Conservation (phyloP, 2,113 vertebrate species). For the Eonycteris spelaea region DNA sequence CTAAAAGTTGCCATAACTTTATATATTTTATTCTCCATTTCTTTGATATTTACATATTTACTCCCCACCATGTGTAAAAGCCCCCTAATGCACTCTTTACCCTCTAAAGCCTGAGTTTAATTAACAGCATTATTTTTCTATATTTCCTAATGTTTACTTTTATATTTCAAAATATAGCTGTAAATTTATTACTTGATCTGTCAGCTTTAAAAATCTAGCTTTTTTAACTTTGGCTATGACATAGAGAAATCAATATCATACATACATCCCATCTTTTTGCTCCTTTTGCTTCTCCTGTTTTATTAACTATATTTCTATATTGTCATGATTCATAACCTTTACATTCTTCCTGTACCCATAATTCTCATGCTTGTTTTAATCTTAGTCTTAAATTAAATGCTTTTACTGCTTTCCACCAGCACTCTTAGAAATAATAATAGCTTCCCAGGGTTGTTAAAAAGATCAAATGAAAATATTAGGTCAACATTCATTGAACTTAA, state of each 20-base stretch:
- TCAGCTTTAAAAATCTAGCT: constrained; percentile 21
- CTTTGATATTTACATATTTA: neutral
- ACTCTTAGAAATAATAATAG: neutral
- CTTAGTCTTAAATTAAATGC: neutral
- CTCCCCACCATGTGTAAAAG: neutral
- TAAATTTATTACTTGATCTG: neutral
- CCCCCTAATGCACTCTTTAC: neutral
- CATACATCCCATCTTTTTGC: neutral
- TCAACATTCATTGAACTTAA: neutral
- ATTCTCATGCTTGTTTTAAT: neutral
- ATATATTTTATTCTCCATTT: neutral
- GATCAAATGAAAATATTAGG: neutral
- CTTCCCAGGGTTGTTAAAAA: neutral
- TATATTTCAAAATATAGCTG: neutral
- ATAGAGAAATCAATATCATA: neutral
- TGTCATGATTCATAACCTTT: neutral
- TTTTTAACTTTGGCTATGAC: neutral
- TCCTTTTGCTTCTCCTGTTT: neutral
- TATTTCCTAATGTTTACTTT: neutral
- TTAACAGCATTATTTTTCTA: neutral
- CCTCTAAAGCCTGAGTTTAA: neutral
- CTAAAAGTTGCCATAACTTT: neutral
- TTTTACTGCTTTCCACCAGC: neutral
- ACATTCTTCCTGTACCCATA: neutral
- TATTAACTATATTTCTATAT: neutral